Base-by-base conservation (phyloP, 2,888 invertebrate species). In the Sphaerophoria rueppellii region DNA sequence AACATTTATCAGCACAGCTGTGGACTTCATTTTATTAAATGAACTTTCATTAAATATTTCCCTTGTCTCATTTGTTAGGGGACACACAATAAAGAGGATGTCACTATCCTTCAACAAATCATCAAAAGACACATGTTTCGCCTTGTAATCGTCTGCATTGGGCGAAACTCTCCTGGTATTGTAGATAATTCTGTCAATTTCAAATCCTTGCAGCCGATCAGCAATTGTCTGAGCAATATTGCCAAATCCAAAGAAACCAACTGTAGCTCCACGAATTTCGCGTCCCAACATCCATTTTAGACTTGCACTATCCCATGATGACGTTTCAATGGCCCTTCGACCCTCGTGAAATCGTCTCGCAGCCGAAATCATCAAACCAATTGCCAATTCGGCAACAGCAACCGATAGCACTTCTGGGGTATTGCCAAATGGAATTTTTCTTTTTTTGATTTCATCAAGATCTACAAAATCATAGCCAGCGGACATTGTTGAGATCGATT, bases 391-490 rank as follows among this genome's bases (percentile, higher is more conserved):
- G 2, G 98, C 97, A 0, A 97, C 96, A 0, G 97, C 95, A 77
- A 94, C 93, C 69, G 95, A 94, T 12, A 97, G 91, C 0, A 97
- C 96, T 32, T 93, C 92, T 0, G 97, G 96, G 0, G 97, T 96
- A 88, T 96, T 95, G 0, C 97, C 97, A 0, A 98, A 92, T n/a
- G 93, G 93, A 63, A 98, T 95, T 4, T 95, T 94, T 54, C 95
- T 93, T 73, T 92, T 93, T 90, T 94, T 95, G 46, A 98, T 91
- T 89, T 95, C 96, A 0, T 92, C 91, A 0, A 96, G 88, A 89
- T 98, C 96, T 14, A 98, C 94, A 87, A 96, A 96, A 89, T 98
- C 97, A 86, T 95, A 94, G 9, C 98, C 98, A 0, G 97, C 97
- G 0, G 98, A 96, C 95, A 96, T 95, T 0, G 97, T 95, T 0